Conservation (phyloP, 2,888 invertebrate species). For the Ophioninae sp. region DNA sequence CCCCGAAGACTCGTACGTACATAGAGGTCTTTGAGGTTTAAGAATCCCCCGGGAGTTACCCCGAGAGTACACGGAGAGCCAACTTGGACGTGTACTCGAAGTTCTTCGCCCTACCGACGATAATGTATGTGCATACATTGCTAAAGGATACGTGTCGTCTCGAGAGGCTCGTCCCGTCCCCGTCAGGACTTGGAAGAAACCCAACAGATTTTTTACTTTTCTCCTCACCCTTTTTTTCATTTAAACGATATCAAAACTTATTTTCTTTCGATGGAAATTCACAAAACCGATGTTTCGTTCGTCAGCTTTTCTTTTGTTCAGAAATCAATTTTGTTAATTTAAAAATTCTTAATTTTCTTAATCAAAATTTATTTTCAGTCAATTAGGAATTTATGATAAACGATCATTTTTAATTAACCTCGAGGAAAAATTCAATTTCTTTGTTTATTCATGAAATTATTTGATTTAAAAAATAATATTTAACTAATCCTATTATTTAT, state of each 20-base stretch:
- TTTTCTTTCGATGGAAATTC: not conserved
- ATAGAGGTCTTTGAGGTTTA: conserved; percentile 2
- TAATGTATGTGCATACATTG: conserved; percentile 30
- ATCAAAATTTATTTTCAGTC: no score
- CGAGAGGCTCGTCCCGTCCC: conserved; percentile 26
- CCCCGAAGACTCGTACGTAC: not conserved
- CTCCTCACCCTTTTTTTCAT: not conserved
- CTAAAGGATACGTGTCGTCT: conserved; percentile 16
- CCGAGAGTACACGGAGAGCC: conserved; percentile 1
- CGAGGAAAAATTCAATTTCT: no score
- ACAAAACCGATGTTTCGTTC: not conserved
- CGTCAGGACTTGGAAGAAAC: conserved; percentile 4
- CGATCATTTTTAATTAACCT: no score
- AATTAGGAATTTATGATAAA: no score
- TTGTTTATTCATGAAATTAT: no score
- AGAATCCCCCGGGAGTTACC: conserved; percentile 16
- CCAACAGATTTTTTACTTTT: conserved; percentile 5
- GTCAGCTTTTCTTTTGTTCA: not conserved
- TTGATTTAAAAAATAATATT: no score
- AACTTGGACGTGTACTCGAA: conserved; percentile 23
- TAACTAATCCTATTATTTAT: no score
- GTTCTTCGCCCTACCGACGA: conserved; percentile 16
- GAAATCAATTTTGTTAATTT: not conserved
- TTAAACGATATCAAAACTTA: not conserved
- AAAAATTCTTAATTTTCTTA: no score